Percentiles rank a stretch among this genome's conserved stretches.
These are phyloP conservation scores for Echiichthys vipera DNA, from an alignment of 2,797 vertebrate species.

Conservation along the genomic window DNA sequence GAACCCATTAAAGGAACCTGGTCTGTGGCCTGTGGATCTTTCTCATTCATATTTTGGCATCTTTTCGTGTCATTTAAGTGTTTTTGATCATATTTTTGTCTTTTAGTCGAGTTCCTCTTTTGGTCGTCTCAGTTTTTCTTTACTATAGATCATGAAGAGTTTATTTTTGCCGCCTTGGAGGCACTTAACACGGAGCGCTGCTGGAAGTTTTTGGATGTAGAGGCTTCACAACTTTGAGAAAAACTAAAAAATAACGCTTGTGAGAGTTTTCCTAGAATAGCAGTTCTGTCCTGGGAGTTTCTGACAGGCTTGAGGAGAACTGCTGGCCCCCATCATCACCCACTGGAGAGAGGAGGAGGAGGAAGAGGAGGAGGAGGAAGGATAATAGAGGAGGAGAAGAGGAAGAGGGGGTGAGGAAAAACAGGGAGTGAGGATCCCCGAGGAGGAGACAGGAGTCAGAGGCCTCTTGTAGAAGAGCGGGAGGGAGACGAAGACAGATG, in stretches of 20 bases:
- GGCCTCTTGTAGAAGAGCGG: conserved; percentile 43
- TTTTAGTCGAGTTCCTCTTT: neutral
- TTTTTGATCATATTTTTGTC: neutral
- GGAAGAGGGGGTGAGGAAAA: conserved; percentile 20
- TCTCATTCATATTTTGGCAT: neutral
- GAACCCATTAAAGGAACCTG: neutral
- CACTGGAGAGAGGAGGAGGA: conserved; percentile 37
- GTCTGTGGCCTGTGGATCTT: neutral
- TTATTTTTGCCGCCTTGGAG: conserved; percentile 27
- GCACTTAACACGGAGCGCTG: too few species aligned
- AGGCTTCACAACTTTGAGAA: conserved; percentile 37
- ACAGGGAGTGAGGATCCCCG: conserved; percentile 37
- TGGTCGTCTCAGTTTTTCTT: neutral
- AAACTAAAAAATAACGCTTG: conserved; percentile 53
- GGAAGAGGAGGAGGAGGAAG: neutral
- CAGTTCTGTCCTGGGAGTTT: conserved; percentile 57
- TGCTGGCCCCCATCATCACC: conserved; percentile 63
- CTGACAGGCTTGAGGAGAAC: conserved; percentile 57
- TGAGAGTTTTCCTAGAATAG: conserved; percentile 34
- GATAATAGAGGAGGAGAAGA: conserved; percentile 14
- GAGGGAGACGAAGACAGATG: conserved; percentile 48
- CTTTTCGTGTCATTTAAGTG: neutral
- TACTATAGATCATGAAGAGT: conserved; percentile 3
- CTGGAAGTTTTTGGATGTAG: conserved; percentile 21
- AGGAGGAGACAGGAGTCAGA: conserved; percentile 47